phyloP scores from a whole-genome alignment of 92 coral and sea anemone species.

The Parazoanthus swiftii region DNA sequence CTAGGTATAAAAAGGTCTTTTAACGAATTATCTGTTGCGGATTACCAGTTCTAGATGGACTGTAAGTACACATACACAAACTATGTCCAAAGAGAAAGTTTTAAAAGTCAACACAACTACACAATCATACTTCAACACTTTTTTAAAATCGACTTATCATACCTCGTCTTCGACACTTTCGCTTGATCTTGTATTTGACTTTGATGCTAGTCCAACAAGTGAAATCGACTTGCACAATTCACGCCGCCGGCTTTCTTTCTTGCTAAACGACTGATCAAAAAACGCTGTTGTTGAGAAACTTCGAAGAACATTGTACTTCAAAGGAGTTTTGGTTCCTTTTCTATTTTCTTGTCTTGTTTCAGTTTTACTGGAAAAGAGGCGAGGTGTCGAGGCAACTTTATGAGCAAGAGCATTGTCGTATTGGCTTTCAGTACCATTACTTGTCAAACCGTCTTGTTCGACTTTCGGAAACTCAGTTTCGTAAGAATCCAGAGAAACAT shows the following conservation, averaged over 20 bases:
- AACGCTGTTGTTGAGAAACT: conserved; percentile 37
- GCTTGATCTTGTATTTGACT: conserved; percentile 1
- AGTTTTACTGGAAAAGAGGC: conserved; percentile 10
- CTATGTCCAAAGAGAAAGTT: neutral
- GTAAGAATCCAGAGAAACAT: neutral
- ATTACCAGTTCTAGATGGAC: neutral
- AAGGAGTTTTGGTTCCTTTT: conserved; percentile 25
- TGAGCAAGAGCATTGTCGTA: neutral
- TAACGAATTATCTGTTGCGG: neutral
- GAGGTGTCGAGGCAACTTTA: conserved; percentile 29
- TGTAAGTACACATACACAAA: neutral
- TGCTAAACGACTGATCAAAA: conserved; percentile 20
- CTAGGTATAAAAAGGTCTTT: too few relatives aligned
- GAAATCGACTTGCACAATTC: conserved; percentile 3
- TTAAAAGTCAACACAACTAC: too few relatives aligned
- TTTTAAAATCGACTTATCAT: neutral
- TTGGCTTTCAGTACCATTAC: neutral
- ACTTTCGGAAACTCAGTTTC: neutral
- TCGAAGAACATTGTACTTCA: conserved; percentile 13
- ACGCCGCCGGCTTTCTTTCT: neutral
- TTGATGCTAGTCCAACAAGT: neutral
- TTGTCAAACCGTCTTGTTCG: conserved; percentile 11
- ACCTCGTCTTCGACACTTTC: neutral
- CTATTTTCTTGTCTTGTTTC: conserved; percentile 2
- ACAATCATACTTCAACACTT: neutral